Percentiles rank a stretch among this genome's conserved stretches.
These are phyloP conservation scores for Tinea pellionella DNA, from an alignment of 2,888 invertebrate genomes.

Conservation along the genomic window DNA sequence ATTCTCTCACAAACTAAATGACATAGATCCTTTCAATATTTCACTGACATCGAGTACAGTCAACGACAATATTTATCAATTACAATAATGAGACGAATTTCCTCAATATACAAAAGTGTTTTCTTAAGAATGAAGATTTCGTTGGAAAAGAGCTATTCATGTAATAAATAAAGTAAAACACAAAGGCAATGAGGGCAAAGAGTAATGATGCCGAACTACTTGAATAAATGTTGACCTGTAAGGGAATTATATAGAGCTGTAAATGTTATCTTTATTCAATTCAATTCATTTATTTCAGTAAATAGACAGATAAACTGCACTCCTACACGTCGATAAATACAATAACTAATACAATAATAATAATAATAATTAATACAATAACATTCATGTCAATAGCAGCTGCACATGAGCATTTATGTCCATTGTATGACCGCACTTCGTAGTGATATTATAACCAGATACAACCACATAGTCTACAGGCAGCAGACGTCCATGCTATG, in stretches of 20 bases:
- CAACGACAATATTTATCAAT: background rate
- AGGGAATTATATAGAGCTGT: conserved; percentile 28
- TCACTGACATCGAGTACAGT: background rate
- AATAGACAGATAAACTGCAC: too few relatives aligned
- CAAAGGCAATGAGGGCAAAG: conserved; percentile 55
- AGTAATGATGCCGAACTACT: conserved; percentile 59
- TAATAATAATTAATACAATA: too few relatives aligned
- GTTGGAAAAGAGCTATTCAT: conserved; percentile 23
- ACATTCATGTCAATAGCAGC: too few relatives aligned
- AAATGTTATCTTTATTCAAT: conserved; percentile 16
- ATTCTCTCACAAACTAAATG: too few relatives aligned
- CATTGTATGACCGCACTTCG: too few relatives aligned
- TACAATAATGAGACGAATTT: background rate
- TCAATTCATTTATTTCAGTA: too few relatives aligned
- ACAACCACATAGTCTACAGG: too few relatives aligned
- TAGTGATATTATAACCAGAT: too few relatives aligned
- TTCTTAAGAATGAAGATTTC: conserved; percentile 14
- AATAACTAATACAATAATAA: too few relatives aligned
- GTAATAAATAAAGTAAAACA: conserved; percentile 46
- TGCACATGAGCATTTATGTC: too few relatives aligned
- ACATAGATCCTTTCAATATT: background rate
- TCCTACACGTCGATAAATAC: too few relatives aligned
- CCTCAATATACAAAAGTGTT: background rate
- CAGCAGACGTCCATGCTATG: too few relatives aligned
- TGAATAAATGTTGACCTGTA: conserved; percentile 53